Evolutionary conservation across 2,797 vertebrate species (phyloP).

Genomic region (Dallia pectoralis): DNA sequence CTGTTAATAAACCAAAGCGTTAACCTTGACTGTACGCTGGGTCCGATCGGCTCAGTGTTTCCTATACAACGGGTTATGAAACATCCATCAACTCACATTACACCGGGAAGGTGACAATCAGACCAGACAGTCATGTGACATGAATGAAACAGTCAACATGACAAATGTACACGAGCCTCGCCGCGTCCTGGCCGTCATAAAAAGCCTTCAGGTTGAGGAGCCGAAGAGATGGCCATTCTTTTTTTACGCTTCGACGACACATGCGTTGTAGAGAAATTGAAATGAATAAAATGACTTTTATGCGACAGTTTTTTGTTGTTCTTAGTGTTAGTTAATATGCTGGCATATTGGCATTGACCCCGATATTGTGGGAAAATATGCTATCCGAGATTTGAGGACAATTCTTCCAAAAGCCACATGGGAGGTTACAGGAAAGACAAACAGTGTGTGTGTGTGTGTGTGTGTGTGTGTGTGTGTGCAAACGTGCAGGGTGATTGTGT

Average conservation of each 20-base stretch:
- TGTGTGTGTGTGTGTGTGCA: not conserved
- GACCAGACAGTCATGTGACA: conserved; percentile 57
- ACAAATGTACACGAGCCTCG: conserved; percentile 47
- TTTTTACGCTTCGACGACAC: conserved; percentile 40
- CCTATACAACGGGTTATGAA: conserved; percentile 57
- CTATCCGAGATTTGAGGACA: conserved; percentile 48
- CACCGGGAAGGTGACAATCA: conserved; percentile 47
- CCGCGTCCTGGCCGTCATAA: conserved; percentile 28
- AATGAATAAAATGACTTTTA: conserved; percentile 2
- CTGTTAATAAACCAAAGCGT: conserved; percentile 64
- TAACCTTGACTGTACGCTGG: conserved; percentile 55
- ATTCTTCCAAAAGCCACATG: conserved; percentile 51
- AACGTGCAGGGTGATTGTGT: conserved; percentile 1
- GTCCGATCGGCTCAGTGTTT: conserved; percentile 52
- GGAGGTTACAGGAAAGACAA: conserved; percentile 5
- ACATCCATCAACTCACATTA: conserved; percentile 57
- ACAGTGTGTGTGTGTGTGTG: not conserved
- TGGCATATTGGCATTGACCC: conserved; percentile 49
- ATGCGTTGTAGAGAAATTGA: not conserved
- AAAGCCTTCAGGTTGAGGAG: conserved; percentile 22
- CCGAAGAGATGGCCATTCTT: conserved; percentile 20
- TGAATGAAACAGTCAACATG: conserved; percentile 60
- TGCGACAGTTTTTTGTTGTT: conserved; percentile 31
- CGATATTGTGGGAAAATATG: conserved; percentile 51
- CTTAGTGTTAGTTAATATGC: conserved; percentile 42